A percentile compares a stretch with the other conserved stretches of the same genome.
Conservation (phyloP, 2,888 invertebrate genomes). For the Amitus sp. region DNA sequence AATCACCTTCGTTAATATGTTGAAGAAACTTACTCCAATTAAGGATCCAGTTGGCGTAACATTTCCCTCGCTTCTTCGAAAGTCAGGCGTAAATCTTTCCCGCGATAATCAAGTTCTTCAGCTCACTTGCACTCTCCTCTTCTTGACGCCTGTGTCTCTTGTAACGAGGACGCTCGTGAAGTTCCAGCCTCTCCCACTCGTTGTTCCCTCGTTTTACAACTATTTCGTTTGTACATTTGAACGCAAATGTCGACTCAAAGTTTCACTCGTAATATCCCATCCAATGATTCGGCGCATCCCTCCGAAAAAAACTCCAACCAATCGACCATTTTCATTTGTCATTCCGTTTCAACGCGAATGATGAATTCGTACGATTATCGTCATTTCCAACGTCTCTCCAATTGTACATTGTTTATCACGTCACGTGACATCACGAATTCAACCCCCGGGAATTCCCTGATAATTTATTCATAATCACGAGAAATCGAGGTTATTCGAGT, state of each 20-base stretch:
- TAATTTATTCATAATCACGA: too few relatives aligned
- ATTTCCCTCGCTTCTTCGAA: slow-evolving; percentile 6
- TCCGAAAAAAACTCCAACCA: not conserved
- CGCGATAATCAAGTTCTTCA: slow-evolving; percentile 13
- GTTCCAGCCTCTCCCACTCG: not conserved
- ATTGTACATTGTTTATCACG: not conserved
- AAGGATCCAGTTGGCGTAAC: not conserved
- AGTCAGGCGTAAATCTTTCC: slow-evolving; percentile 5
- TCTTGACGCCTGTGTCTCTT: slow-evolving; percentile 11
- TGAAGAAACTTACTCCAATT: slow-evolving; percentile 1
- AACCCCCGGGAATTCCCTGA: too few relatives aligned
- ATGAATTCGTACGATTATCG: not conserved
- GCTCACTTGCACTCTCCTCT: slow-evolving; percentile 7
- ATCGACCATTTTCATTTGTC: not conserved
- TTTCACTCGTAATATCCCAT: too few relatives aligned
- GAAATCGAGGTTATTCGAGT: too few relatives aligned
- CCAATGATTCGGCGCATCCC: too few relatives aligned
- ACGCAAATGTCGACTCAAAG: not conserved
- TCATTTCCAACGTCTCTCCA: not conserved
- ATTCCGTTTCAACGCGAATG: slow-evolving; percentile 2
- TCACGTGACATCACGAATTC: not conserved
- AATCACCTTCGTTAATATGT: not conserved
- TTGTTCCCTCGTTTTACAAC: slow-evolving; percentile 6
- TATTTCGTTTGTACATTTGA: slow-evolving; percentile 13
- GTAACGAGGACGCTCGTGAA: slow-evolving; percentile 9